Percentiles rank a stretch among this genome's conserved stretches.
These are phyloP conservation scores for Harlomillsia oculata DNA, from an alignment of 1,140 invertebrate genomes.

Conservation along the genomic window DNA sequence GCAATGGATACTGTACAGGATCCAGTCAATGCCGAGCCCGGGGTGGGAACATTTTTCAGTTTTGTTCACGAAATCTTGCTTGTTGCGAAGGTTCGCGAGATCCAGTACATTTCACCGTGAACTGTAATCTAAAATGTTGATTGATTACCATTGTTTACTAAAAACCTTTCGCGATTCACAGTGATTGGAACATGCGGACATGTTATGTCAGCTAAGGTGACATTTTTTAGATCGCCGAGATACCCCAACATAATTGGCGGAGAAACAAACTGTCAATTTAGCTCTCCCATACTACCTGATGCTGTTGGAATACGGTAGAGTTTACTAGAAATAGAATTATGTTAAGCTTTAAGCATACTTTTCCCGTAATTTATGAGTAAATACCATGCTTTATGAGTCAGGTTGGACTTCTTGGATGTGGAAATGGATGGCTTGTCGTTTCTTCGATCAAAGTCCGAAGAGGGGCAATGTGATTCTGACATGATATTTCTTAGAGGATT, in stretches of 20 bases:
- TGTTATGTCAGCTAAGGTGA: constrained; percentile 1
- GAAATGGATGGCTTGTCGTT: constrained; percentile 19
- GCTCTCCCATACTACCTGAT: not conserved
- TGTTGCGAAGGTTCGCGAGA: constrained; percentile 27
- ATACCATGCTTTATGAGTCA: not conserved
- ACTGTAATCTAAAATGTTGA: too few species aligned
- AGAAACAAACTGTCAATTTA: not conserved
- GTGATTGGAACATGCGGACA: constrained; percentile 8
- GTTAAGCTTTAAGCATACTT: too few species aligned
- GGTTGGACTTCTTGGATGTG: constrained; percentile 15
- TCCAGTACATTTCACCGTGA: too few species aligned
- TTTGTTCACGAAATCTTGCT: constrained; percentile 1
- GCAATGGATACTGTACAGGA: constrained; percentile 13
- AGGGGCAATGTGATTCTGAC: constrained; percentile 22
- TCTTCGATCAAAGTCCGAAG: not conserved
- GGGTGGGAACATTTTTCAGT: constrained; percentile 18
- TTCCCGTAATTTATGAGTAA: not conserved
- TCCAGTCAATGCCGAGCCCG: constrained; percentile 1
- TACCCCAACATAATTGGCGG: constrained; percentile 10
- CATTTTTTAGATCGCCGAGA: constrained; percentile 19
- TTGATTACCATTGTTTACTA: too few species aligned
- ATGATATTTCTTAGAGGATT: constrained; percentile 29
- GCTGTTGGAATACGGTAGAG: too few species aligned
- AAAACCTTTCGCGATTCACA: too few species aligned
- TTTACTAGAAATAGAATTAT: too few species aligned